Evolutionary conservation across 1,140 invertebrate species (phyloP).

Genomic region (Bombus difficillimus): DNA sequence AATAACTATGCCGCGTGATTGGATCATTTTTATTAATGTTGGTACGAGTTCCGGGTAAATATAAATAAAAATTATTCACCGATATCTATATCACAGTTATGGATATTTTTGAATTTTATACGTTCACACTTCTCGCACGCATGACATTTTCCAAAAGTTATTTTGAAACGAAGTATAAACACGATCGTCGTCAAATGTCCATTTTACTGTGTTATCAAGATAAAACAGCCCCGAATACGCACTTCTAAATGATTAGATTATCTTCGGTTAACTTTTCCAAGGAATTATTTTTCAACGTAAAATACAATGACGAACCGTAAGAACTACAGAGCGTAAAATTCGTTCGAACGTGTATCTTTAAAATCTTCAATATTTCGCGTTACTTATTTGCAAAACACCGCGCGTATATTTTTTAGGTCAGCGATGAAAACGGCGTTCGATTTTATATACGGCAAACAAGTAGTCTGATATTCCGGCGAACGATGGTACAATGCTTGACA

Average conservation of each 20-base stretch:
- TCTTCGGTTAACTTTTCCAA: background rate
- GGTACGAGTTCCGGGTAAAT: background rate
- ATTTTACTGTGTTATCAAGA: conserved; percentile 19
- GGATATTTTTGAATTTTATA: background rate
- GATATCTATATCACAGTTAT: background rate
- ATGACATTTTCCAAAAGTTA: background rate
- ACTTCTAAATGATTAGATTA: conserved; percentile 31
- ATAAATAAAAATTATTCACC: conserved; percentile 36
- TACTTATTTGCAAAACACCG: background rate
- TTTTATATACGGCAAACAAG: background rate
- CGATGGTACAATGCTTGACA: conserved; percentile 10
- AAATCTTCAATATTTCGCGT: background rate
- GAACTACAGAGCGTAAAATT: background rate
- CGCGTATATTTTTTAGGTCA: conserved; percentile 5
- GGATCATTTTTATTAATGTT: conserved; percentile 3
- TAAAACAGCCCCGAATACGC: background rate
- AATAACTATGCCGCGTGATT: background rate
- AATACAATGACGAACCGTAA: background rate
- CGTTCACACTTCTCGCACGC: background rate
- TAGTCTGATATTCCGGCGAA: background rate
- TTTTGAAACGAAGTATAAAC: background rate
- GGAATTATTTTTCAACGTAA: background rate
- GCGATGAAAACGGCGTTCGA: background rate
- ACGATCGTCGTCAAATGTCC: background rate
- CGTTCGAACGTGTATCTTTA: too few relatives aligned